phyloP scores from a whole-genome alignment of 2,797 vertebrate species.

The Sebastes kiyomatsui region DNA sequence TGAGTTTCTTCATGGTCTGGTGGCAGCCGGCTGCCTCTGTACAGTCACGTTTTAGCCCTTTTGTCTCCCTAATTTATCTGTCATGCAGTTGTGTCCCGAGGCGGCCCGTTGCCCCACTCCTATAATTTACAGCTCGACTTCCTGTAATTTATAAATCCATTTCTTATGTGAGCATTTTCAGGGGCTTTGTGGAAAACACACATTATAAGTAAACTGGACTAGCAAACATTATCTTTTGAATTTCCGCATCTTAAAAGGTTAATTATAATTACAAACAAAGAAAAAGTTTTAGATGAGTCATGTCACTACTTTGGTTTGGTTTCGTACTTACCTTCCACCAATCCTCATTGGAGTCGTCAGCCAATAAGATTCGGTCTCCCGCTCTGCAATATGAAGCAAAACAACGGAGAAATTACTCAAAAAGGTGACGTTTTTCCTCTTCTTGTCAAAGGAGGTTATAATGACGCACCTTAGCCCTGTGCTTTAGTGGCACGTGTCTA shows the following conservation, averaged over 20 bases:
- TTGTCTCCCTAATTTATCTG: constrained; percentile 58
- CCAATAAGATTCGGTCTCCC: constrained; percentile 92
- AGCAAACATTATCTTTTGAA: neutral
- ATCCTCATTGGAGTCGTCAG: constrained; percentile 94
- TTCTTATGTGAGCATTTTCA: neutral
- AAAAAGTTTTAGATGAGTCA: neutral
- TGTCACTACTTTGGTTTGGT: neutral
- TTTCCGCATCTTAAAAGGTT: neutral
- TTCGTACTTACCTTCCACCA: constrained; percentile 93
- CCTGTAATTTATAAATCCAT: constrained; percentile 37
- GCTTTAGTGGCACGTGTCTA: neutral
- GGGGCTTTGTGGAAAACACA: neutral
- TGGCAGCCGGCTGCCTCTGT: constrained; percentile 29
- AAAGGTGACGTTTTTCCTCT: neutral
- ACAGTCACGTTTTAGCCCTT: constrained; percentile 29
- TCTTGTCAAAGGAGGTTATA: neutral
- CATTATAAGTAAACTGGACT: neutral
- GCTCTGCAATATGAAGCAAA: constrained; percentile 80
- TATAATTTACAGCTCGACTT: constrained; percentile 41
- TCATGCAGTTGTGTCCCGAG: constrained; percentile 30
- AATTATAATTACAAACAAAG: neutral
- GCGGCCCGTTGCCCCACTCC: constrained; percentile 13
- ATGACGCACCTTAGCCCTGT: neutral
- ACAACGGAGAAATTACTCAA: neutral
- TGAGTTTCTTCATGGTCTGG: constrained; percentile 51